Evolutionary conservation across 2,888 invertebrate species (phyloP).

Genomic region (Sclerodermus sp.): DNA sequence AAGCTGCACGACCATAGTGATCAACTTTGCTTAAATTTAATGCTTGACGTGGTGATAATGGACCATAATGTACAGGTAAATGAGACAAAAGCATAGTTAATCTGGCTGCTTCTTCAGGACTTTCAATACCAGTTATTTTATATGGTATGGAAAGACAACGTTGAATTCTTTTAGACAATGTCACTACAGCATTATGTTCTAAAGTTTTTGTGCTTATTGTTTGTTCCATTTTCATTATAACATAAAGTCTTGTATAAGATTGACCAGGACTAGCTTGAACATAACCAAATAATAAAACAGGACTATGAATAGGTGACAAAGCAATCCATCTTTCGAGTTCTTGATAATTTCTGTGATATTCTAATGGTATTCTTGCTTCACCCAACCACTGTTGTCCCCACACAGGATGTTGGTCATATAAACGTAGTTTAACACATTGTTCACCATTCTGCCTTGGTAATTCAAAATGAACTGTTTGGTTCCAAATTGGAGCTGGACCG

Average conservation of each 20-base stretch:
- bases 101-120: slow-evolving; percentile 42
- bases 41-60: slow-evolving; percentile 49
- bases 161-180: slow-evolving; percentile 46
- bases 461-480: slow-evolving; percentile 49
- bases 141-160: slow-evolving; percentile 46
- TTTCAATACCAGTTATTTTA: slow-evolving; percentile 41
- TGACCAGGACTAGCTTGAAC: slow-evolving; percentile 49
- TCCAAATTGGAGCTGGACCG: slow-evolving; percentile 54
- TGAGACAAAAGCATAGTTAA: slow-evolving; percentile 44
- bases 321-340: slow-evolving; percentile 53
- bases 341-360: slow-evolving; percentile 45
- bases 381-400: slow-evolving; percentile 56
- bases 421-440: slow-evolving; percentile 41
- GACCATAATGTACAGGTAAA: slow-evolving; percentile 48
- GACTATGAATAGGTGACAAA: slow-evolving; percentile 46
- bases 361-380: slow-evolving; percentile 48
- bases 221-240: slow-evolving; percentile 49
- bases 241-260: slow-evolving; percentile 48
- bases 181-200: slow-evolving; percentile 35
- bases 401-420: slow-evolving; percentile 53
- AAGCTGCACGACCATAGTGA: slow-evolving; percentile 50
- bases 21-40: slow-evolving; percentile 51
- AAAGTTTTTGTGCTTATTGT: slow-evolving; percentile 31
- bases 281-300: slow-evolving; percentile 47
- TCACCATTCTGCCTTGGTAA: slow-evolving; percentile 39